A percentile compares a stretch with the other conserved stretches of the same genome.
These are phyloP conservation scores for Lepidurus packardi DNA, from an alignment of 1,140 invertebrate species.

Conservation along the genomic window DNA sequence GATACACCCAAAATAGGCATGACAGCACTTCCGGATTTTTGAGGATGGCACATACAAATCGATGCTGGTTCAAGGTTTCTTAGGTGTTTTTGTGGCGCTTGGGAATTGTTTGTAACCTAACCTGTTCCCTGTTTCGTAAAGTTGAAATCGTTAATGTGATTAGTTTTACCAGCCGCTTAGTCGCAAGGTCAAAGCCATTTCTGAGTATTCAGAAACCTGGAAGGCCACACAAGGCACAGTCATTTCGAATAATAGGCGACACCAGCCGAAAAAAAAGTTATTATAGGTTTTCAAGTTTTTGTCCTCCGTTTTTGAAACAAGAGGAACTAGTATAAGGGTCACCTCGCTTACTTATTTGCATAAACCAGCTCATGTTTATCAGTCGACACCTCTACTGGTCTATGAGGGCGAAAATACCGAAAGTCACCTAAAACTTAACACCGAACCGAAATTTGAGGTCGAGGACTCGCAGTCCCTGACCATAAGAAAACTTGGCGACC, in stretches of 20 bases:
- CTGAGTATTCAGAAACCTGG: neutral
- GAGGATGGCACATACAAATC: neutral
- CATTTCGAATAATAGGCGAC: neutral
- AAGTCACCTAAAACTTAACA: slow-evolving; percentile 2
- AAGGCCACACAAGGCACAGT: neutral
- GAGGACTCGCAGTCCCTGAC: neutral
- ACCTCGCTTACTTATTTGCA: neutral
- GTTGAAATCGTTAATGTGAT: neutral
- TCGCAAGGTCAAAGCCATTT: neutral
- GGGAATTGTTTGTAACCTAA: neutral
- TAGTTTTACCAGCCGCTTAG: neutral
- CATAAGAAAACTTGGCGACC: slow-evolving; percentile 17
- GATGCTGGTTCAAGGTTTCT: slow-evolving; percentile 1
- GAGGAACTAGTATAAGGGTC: neutral
- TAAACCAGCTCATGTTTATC: slow-evolving; percentile 2
- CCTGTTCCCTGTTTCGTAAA: neutral
- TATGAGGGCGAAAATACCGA: neutral
- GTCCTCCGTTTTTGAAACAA: neutral
- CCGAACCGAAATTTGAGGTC: slow-evolving; percentile 10
- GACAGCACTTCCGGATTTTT: neutral
- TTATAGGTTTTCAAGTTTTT: neutral
- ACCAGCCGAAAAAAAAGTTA: neutral
- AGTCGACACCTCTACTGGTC: neutral
- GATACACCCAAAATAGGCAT: neutral
- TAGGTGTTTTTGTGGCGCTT: neutral